A percentile compares a stretch with the other conserved stretches of the same genome.
Evolutionary conservation across 1,140 invertebrate species (phyloP).

Genomic region (Cherax destructor): DNA sequence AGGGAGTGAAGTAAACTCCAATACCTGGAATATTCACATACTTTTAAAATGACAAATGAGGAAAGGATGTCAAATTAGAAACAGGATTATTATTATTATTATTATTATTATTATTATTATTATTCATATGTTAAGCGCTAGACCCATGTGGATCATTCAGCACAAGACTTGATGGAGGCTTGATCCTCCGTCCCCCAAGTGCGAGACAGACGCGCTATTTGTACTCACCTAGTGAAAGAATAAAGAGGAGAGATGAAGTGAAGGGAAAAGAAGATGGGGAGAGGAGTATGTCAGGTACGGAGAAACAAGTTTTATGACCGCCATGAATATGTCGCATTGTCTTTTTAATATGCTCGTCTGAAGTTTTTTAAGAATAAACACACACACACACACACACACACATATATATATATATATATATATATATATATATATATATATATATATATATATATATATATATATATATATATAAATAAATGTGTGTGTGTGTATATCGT

Average conservation of each 20-base stretch:
- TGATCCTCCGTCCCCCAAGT: too few species aligned
- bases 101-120: too few species aligned
- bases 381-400: not conserved
- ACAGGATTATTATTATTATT: too few species aligned
- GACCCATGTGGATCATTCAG: too few species aligned
- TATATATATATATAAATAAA: slow-evolving; percentile 30
- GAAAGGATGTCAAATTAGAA: not conserved
- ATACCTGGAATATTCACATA: too few species aligned
- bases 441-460: not conserved
- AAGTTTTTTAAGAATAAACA: not conserved
- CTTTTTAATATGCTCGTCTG: not conserved
- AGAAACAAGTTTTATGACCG: not conserved
- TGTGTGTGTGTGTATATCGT: slow-evolving; percentile 14
- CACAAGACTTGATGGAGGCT: too few species aligned
- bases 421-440: slow-evolving; percentile 13
- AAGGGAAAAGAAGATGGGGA: not conserved
- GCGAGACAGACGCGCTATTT: too few species aligned
- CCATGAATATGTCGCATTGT: not conserved
- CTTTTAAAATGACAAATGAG: not conserved
- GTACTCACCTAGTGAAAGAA: not conserved
- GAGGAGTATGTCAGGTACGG: not conserved
- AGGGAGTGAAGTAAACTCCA: too few species aligned
- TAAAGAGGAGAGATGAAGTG: not conserved
- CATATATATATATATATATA: slow-evolving; percentile 30
- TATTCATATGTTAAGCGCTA: too few species aligned